Percentiles rank a stretch among this genome's conserved stretches.
phyloP scores from a whole-genome alignment of 2,888 invertebrate species.

The Selenia dentaria region DNA sequence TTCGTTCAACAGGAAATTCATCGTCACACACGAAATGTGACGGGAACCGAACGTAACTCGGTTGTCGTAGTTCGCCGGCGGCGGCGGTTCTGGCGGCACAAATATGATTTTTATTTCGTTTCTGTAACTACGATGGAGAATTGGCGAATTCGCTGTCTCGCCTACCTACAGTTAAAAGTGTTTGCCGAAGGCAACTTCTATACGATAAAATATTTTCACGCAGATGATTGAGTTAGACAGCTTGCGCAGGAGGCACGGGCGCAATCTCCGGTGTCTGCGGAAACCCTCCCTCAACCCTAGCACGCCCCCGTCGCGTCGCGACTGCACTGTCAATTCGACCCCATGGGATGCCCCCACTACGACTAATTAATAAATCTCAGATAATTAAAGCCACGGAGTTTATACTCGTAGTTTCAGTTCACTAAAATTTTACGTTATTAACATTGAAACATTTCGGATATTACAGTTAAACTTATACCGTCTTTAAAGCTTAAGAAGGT shows the following conservation, averaged over 20 bases:
- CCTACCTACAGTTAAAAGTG: slow-evolving; percentile 59
- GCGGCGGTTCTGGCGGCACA: slow-evolving; percentile 36
- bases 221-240: slow-evolving; percentile 78
- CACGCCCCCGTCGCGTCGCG: slow-evolving; percentile 23
- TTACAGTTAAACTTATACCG: too few relatives aligned
- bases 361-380: slow-evolving; percentile 47
- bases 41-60: slow-evolving; percentile 41
- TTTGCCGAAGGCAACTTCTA: slow-evolving; percentile 65
- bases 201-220: slow-evolving; percentile 78
- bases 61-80: slow-evolving; percentile 35
- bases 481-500: too few relatives aligned
- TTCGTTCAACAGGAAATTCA: slow-evolving; percentile 61
- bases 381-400: slow-evolving; percentile 37
- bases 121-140: slow-evolving; percentile 47
- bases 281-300: slow-evolving; percentile 41
- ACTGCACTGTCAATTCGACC: slow-evolving; percentile 45
- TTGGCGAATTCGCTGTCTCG: slow-evolving; percentile 48
- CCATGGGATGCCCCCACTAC: slow-evolving; percentile 36
- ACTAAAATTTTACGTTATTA: slow-evolving; percentile 3
- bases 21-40: slow-evolving; percentile 45
- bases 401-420: slow-evolving; percentile 9
- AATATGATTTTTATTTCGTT: slow-evolving; percentile 53
- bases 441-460: background rate
- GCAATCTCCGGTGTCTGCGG: slow-evolving; percentile 77
- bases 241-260: slow-evolving; percentile 74